Conservation (phyloP, 1,140 invertebrate species). For the Bradynema listronoti region DNA sequence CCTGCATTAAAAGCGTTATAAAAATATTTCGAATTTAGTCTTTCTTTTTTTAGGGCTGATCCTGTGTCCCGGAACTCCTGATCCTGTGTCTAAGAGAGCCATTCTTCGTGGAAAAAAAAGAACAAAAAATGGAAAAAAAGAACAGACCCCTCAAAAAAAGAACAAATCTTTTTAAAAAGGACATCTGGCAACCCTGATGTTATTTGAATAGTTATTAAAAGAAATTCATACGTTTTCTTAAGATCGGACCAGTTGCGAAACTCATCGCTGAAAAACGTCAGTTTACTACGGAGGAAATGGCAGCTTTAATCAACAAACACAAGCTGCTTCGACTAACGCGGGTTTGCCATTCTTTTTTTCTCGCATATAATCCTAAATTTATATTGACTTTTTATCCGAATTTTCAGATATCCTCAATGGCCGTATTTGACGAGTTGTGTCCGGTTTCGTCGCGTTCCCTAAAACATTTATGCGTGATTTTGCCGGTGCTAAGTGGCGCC, state of each 20-base stretch:
- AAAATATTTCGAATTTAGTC: too few species aligned
- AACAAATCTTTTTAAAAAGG: too few species aligned
- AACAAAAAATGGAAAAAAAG: too few species aligned
- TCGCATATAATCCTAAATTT: constrained; percentile 2
- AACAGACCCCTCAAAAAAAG: too few species aligned
- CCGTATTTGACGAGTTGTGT: constrained; percentile 46
- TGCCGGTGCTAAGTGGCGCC: constrained; percentile 34
- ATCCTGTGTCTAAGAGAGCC: too few species aligned
- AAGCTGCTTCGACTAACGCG: constrained; percentile 41
- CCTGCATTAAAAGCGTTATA: too few species aligned
- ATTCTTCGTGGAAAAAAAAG: too few species aligned
- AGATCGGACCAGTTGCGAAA: constrained; percentile 14
- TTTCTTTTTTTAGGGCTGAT: too few species aligned
- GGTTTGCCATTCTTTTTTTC: constrained; percentile 13
- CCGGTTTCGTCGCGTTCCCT: constrained; percentile 40
- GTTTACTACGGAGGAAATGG: constrained; percentile 34
- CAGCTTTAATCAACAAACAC: constrained; percentile 39
- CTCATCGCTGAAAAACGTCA: constrained; percentile 17
- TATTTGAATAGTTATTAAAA: background rate
- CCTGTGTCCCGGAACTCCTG: too few species aligned
- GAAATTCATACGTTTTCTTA: too few species aligned
- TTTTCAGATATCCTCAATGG: constrained; percentile 43
- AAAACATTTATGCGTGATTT: constrained; percentile 44
- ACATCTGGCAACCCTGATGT: too few species aligned
- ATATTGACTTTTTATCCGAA: constrained; percentile 9